A percentile compares a stretch with the other conserved stretches of the same genome.
Evolutionary conservation across 2,797 vertebrate genomes (phyloP).

Genomic region (Sphenopsis melanotis): DNA sequence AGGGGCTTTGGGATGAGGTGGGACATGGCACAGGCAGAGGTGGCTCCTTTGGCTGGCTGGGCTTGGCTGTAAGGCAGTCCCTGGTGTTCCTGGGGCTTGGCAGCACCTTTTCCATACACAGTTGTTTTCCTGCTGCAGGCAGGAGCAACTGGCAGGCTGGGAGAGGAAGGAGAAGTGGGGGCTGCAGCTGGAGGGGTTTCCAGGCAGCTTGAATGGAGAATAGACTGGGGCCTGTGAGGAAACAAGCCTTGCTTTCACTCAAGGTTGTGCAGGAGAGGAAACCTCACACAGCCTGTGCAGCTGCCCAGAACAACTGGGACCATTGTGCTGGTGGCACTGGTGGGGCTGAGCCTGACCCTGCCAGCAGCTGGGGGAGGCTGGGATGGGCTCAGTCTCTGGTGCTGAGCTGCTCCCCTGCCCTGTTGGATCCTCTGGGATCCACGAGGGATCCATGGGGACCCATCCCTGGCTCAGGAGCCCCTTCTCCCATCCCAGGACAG

Average conservation of each 20-base stretch:
- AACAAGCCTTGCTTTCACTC: slow-evolving; percentile 3
- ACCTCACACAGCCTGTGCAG: not conserved
- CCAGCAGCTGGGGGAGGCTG: not conserved
- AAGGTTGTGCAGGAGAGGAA: not conserved
- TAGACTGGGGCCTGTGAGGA: not conserved
- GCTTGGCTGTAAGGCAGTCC: accelerated
- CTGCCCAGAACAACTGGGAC: not conserved
- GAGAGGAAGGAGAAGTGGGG: not conserved
- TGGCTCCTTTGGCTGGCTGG: not conserved
- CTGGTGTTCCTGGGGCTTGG: not conserved
- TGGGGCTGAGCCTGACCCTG: not conserved
- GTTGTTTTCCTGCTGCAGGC: not conserved
- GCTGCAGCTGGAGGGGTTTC: not conserved
- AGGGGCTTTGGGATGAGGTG: not conserved
- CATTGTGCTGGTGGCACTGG: not conserved
- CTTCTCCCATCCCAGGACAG: not conserved
- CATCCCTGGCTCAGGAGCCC: not conserved
- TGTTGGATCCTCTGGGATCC: not conserved
- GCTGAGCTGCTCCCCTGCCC: accelerated
- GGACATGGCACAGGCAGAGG: not conserved
- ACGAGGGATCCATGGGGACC: accelerated
- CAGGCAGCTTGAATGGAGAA: not conserved
- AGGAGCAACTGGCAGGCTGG: not conserved
- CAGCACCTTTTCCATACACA: not conserved
- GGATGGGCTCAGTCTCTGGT: not conserved